Evolutionary conservation across 2,888 invertebrate genomes (phyloP).

Genomic region (Xylocampa areola): DNA sequence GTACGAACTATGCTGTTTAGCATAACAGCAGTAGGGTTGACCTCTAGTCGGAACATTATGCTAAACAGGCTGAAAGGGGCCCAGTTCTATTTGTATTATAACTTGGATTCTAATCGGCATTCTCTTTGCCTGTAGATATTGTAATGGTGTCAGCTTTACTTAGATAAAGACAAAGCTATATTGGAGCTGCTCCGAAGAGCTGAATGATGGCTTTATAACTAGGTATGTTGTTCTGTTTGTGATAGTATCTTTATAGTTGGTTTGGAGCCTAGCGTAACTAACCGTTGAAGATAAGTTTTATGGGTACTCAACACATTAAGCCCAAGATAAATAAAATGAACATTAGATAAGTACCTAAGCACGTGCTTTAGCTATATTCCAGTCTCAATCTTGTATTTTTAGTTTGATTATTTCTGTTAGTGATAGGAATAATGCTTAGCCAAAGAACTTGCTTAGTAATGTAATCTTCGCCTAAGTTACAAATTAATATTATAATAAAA

Average conservation of each 20-base stretch:
- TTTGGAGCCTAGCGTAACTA: background rate
- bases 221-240: background rate
- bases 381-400: no score
- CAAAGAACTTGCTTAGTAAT: no score
- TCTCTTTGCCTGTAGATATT: slow-evolving; percentile 25
- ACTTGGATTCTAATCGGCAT: slow-evolving; percentile 33
- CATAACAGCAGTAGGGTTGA: slow-evolving; percentile 46
- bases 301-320: no score
- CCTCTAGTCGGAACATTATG: slow-evolving; percentile 48
- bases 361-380: no score
- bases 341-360: no score
- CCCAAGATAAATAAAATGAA: no score
- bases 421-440: no score
- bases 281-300: background rate
- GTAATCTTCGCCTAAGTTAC: no score
- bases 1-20: slow-evolving; percentile 42
- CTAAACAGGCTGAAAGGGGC: slow-evolving; percentile 46
- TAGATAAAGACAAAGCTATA: slow-evolving; percentile 11
- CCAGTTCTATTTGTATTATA: slow-evolving; percentile 45
- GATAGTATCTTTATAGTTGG: background rate
- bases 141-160: slow-evolving; percentile 2
- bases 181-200: background rate
- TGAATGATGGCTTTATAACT: slow-evolving; percentile 1
- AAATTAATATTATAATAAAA: no score
- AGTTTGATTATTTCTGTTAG: no score